Evolutionary conservation across 2,888 invertebrate genomes (phyloP), one percentile per base, ranked within the genome.

Genomic region (Hylaea fasciaria): DNA sequence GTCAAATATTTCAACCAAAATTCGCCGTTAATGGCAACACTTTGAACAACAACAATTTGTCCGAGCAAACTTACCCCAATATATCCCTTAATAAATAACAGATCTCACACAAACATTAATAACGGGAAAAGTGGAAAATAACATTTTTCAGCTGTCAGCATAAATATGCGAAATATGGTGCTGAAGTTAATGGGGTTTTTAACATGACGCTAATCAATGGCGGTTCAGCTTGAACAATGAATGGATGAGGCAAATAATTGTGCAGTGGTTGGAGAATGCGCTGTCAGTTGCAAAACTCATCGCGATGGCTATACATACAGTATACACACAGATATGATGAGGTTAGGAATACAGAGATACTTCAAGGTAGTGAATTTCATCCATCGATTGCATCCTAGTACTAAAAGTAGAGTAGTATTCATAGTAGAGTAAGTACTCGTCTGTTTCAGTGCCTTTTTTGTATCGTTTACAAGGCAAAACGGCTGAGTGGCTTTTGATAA

Each of bases 61-160:
- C 37, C 43, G 43, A 17, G 10, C 13, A 47, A 59, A 48, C 28
- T 48, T 49, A 53, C 35, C 8, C 44, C 44, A 47, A 53, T 53
- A 59, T 22, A 48, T 58, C 37, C 28, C 35, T 35, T 29, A 48
- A 48, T 59, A 52, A 58, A 58, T 52, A 51, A 46, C 41, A 9
- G n/a, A 40, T 13, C 39, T 14, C 45, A 28, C 35, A 22, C 17
- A 29, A 17, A 13, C 53, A 53, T 53, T 53, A 52, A 53, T 53
- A 53, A 59, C 44, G 14, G 43, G 22, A 37, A 35, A 59, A 48
- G 43, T 48, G 53, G 16, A 37, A 52, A 49, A 49, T 28, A 47
- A 49, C 48, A 53, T 53, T 59, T 49, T 53, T 53, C 37, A 57
- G 39, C 47, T 52, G 47, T 22, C 11, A 28, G 47, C 22, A 58